These are phyloP conservation scores for Lasioglossum pauxillum DNA, from an alignment of 2,888 invertebrate genomes.

Conservation along the genomic window DNA sequence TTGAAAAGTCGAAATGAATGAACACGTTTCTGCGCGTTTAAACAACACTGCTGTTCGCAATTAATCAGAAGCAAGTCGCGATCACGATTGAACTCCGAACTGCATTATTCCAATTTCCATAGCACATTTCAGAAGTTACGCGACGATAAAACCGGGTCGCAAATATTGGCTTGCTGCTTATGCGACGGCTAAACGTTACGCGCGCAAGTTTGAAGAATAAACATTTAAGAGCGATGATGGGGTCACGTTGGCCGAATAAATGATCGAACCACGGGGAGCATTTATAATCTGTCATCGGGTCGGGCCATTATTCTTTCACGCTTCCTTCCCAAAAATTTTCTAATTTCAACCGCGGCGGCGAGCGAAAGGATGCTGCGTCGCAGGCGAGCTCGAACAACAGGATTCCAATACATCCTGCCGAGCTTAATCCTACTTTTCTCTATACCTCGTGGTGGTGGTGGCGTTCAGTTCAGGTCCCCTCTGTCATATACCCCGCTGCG, in stretches of 20 bases:
- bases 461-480: slow-evolving; percentile 24
- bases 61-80: not conserved
- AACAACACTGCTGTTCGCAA: not conserved
- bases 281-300: slow-evolving; percentile 26
- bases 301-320: slow-evolving; percentile 41
- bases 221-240: not conserved
- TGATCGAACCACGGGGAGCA: not conserved
- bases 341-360: slow-evolving; percentile 61
- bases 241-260: not conserved
- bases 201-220: not conserved
- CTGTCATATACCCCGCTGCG: slow-evolving; percentile 67
- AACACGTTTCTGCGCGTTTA: not conserved
- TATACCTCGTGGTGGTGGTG: slow-evolving; percentile 39
- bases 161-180: not conserved
- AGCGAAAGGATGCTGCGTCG: slow-evolving; percentile 33
- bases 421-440: slow-evolving; percentile 70
- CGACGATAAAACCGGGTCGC: not conserved
- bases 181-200: not conserved
- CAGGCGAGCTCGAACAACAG: slow-evolving; percentile 49
- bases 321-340: slow-evolving; percentile 58
- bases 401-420: slow-evolving; percentile 67
- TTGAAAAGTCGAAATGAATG: not conserved
- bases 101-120: not conserved
- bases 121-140: not conserved
- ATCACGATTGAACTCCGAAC: not conserved